Base-by-base conservation (phyloP, 2,113 vertebrate species). In the Tympanuchus pallidicinctus region DNA sequence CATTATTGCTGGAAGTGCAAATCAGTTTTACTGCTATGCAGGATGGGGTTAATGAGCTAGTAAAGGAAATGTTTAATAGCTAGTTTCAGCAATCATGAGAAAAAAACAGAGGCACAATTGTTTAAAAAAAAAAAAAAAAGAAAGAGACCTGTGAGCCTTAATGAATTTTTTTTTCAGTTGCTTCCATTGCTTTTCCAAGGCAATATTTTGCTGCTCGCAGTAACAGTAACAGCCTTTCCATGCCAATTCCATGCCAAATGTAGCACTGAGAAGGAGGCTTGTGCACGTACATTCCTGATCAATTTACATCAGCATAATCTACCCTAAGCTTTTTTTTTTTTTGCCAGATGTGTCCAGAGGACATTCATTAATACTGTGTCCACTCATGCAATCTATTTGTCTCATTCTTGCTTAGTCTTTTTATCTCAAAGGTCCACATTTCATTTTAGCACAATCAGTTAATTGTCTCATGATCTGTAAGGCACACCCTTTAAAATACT, bases 1-100 rank as follows among this genome's bases (percentile, higher is more conserved):
- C 21, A 2, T 72, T 91, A 65, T 40, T 72, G 34, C 38, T 87
- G 12, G 9, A 60, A 91, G 57, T 69, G 28, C 34, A 78, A 60
- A 90, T 77, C 73, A 63, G n/a, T 94, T 95, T 47, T 70, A 45
- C 28, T 96, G 72, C 32, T 72, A 16, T 81, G 63, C 21, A 38
- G 70, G 27, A 32, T 67, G 13, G 21, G 3, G 24, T 48, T 88
- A 61, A 57, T 86, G 69, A 81, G 13, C 36, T 0, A 0, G 57
- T 78, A 64, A 75, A 92, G 48, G 69, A 71, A 71, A 71, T 38
- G 18, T 52, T 52, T 71, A 48, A 48, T 30, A 38, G 25, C 34
- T 71, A 13, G 13, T 82, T 90, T 88, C 71, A 57, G 61, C 32
- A 72, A 30, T 50, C 32, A 52, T 10, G 47, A 57, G 25, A 88